A percentile compares a stretch with the other conserved stretches of the same genome.
phyloP scores from a whole-genome alignment of 1,140 invertebrate species.

The Platyura marginata region DNA sequence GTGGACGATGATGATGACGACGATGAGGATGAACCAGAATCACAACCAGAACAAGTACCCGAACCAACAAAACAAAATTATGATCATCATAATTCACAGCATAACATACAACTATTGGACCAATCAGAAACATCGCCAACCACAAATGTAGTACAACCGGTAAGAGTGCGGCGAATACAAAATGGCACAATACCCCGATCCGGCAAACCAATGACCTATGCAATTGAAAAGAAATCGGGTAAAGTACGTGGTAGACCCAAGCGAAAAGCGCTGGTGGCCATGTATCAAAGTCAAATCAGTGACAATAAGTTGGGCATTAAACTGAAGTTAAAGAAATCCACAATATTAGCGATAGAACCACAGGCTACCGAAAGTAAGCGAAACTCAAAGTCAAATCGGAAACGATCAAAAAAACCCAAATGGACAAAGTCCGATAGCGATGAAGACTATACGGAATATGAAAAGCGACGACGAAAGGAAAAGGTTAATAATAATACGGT shows the following conservation, averaged over 20 bases:
- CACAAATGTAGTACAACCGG: background rate
- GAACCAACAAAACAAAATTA: too few relatives aligned
- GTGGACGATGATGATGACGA: too few relatives aligned
- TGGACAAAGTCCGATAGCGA: constrained; percentile 20
- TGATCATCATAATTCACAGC: too few relatives aligned
- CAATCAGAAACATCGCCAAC: background rate
- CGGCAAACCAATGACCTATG: constrained; percentile 1
- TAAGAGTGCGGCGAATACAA: background rate
- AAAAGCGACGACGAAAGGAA: constrained; percentile 20
- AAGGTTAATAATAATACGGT: constrained; percentile 8
- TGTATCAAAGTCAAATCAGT: constrained; percentile 31
- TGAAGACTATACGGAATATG: constrained; percentile 29
- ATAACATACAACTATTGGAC: too few relatives aligned
- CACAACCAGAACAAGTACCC: background rate
- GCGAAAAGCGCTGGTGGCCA: constrained; percentile 17
- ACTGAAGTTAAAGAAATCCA: constrained; percentile 39
- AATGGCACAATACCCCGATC: background rate
- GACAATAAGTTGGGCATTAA: constrained; percentile 41
- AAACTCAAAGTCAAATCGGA: constrained; percentile 15
- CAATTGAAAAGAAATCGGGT: background rate
- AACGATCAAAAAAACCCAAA: constrained; percentile 28
- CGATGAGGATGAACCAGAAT: too few relatives aligned
- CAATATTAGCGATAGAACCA: constrained; percentile 4
- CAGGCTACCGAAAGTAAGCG: background rate
- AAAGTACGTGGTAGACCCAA: constrained; percentile 11